Evolutionary conservation across 2,797 vertebrate genomes (phyloP).

Genomic region (Aphelocoma californica): DNA sequence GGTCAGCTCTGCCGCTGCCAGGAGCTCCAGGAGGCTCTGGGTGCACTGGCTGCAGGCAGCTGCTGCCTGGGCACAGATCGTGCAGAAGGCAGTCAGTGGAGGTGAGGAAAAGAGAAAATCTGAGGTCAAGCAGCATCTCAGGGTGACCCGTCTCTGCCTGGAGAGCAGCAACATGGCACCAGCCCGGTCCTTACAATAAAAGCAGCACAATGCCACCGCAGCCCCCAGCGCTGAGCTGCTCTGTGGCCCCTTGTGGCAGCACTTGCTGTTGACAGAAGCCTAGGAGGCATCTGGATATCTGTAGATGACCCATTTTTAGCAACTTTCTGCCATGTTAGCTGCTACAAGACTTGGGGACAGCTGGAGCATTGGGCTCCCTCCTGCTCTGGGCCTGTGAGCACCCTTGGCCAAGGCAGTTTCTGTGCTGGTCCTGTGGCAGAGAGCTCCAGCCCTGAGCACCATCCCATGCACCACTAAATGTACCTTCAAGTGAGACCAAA

Average conservation of each 20-base stretch:
- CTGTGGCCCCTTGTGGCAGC: background rate
- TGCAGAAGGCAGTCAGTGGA: background rate
- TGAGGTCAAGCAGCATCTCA: background rate
- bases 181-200: background rate
- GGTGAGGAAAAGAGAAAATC: background rate
- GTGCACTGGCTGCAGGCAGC: background rate
- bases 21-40: background rate
- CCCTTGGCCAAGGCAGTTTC: background rate
- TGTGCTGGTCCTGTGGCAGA: background rate
- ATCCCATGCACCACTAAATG: background rate
- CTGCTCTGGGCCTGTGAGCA: rapidly evolving
- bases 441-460: background rate
- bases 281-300: background rate
- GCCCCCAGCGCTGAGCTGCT: background rate
- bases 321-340: background rate
- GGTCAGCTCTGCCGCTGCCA: background rate
- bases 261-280: background rate
- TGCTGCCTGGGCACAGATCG: background rate
- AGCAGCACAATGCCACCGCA: rapidly evolving
- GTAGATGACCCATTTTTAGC: background rate
- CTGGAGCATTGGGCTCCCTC: background rate
- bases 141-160: background rate
- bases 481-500: background rate
- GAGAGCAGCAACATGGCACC: rapidly evolving
- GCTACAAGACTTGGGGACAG: background rate